Evolutionary conservation across 2,113 vertebrate genomes (phyloP), one percentile per base, ranked within the genome.

Genomic region (Dasyurus viverrinus): DNA sequence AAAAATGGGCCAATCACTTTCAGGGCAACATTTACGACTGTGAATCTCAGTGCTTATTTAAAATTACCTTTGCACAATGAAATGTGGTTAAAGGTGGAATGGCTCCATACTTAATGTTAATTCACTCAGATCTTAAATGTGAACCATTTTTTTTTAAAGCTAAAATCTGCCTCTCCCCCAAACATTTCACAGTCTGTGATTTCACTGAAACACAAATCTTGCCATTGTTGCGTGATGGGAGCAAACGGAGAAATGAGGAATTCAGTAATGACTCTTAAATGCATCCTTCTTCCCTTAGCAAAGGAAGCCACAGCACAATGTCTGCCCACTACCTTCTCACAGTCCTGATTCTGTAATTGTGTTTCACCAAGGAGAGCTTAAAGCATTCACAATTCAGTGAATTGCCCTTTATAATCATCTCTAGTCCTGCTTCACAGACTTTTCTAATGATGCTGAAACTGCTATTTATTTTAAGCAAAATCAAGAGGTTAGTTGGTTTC

Each of bases 161-260:
- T 90, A 23, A 94, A 96, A 92, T 76, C 68, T 93, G 11, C 19
- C 30, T 93, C 22, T 91, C 94, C 68, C 48, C 54, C 25, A 94
- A 91, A 47, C 42, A 92, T 52, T 94, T 60, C 89, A 25, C 55
- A 22, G 6, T 54, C 91, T 57, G 54, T 93, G 12, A 8, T 91
- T 94, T 93, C 42, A 94, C 91, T 68, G 48, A 60, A 96, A 68
- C 92, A 42, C 89, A 48, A 92, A 90, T 94, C 30, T 57, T 89
- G 24, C 23, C 0, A 91, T 89, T 95, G 50, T 91, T 92, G 48
- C 24, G 9, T 92, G 76, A 93, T 2, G 26, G 52, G 52, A 68
- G 19, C 68, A 96, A 93, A 94, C 92, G 27, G 46, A 94, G 23
- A 94, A 90, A 92, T 91, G 55, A 54, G 16, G 57, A 96, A 94